Conservation (phyloP, 2,113 vertebrate genomes). For the Pogona vitticeps region DNA sequence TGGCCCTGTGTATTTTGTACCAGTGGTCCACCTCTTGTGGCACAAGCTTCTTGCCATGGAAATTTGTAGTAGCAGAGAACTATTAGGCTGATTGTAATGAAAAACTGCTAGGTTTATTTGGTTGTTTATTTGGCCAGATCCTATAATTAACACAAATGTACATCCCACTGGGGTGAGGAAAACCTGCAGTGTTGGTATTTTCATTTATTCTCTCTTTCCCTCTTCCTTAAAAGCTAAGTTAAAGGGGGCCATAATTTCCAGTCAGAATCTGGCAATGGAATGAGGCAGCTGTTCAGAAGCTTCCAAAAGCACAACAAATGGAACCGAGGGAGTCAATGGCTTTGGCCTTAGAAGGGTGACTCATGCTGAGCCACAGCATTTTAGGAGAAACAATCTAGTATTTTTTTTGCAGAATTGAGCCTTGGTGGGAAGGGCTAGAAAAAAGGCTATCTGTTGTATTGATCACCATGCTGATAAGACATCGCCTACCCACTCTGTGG, state of each 20-base stretch:
- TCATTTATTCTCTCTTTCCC: background rate
- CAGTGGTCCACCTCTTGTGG: background rate
- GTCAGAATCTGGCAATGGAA: slow-evolving; percentile 29
- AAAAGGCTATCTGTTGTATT: background rate
- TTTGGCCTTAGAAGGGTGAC: slow-evolving; percentile 46
- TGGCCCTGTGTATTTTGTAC: background rate
- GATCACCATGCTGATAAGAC: background rate
- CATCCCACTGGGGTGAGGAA: background rate
- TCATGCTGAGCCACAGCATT: slow-evolving; percentile 32
- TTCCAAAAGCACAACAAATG: slow-evolving; percentile 56
- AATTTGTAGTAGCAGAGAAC: background rate
- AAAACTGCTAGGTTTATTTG: background rate
- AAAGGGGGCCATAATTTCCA: slow-evolving; percentile 41
- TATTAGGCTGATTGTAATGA: background rate
- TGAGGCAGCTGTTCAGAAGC: slow-evolving; percentile 66
- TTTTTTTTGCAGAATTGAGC: slow-evolving; percentile 21
- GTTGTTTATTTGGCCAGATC: background rate
- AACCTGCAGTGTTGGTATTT: background rate
- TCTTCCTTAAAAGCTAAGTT: slow-evolving; percentile 46
- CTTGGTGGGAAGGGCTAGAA: background rate
- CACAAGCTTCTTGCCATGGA: background rate
- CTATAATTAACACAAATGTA: background rate
- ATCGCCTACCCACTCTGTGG: background rate
- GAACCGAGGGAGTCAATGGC: slow-evolving; percentile 60
- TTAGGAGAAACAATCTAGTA: slow-evolving; percentile 37